phyloP scores from a whole-genome alignment of 2,113 vertebrate species.

The Vireo altiloquus region DNA sequence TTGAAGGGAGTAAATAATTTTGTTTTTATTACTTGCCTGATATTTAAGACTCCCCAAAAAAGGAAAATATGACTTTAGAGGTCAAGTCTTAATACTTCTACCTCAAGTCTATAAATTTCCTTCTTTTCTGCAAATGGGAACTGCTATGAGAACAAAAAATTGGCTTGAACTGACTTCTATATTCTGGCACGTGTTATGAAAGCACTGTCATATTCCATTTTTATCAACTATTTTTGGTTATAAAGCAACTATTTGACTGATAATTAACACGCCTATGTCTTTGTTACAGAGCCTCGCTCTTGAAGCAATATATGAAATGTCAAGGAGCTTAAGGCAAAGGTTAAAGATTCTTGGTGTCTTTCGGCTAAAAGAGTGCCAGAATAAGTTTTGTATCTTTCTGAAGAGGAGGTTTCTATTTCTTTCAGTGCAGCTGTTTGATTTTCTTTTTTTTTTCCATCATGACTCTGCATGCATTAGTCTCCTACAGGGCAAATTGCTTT shows the following conservation, averaged over 20 bases:
- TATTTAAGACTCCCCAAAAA: neutral
- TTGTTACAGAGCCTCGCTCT: neutral
- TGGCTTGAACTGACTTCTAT: neutral
- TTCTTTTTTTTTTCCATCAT: constrained; percentile 43
- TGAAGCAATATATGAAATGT: neutral
- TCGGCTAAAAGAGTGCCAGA: neutral
- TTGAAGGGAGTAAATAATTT: neutral
- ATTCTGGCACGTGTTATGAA: neutral
- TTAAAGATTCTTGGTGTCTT: neutral
- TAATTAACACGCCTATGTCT: neutral
- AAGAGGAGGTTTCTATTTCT: neutral
- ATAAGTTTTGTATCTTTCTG: neutral
- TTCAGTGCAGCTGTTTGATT: constrained; percentile 41
- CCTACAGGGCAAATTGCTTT: constrained; percentile 66
- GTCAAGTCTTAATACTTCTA: neutral
- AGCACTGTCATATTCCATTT: constrained; percentile 18
- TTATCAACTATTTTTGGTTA: neutral
- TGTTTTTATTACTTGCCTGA: neutral
- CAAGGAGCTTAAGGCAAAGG: neutral
- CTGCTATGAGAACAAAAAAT: neutral
- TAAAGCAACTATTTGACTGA: neutral
- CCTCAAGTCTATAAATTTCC: neutral
- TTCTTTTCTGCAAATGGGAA: neutral
- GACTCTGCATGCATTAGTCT: constrained; percentile 52
- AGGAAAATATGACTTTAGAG: neutral